Percentiles rank a stretch among this genome's conserved stretches.
Conservation (phyloP, 2,888 invertebrate genomes). For the Drosophila paramelanica region DNA sequence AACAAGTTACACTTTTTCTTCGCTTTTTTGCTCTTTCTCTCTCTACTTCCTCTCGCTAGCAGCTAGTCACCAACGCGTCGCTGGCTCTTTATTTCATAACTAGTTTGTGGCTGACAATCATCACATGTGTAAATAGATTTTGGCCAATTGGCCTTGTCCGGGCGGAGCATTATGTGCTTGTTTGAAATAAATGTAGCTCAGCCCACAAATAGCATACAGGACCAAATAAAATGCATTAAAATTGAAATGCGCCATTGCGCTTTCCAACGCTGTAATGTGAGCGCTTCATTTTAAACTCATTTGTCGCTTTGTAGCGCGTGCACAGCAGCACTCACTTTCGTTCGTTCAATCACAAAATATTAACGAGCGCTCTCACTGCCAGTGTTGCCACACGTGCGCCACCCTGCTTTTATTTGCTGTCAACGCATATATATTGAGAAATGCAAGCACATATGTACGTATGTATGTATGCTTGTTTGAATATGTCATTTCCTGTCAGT, state of each 20-base stretch:
- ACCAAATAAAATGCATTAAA: conserved; percentile 34
- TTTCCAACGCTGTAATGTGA: conserved; percentile 25
- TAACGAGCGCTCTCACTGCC: conserved; percentile 38
- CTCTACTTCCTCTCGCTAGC: conserved; percentile 26
- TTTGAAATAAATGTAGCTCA: conserved; percentile 10
- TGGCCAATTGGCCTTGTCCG: not conserved
- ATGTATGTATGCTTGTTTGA: not conserved
- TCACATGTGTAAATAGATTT: conserved; percentile 28
- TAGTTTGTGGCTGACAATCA: conserved; percentile 37
- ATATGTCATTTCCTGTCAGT: conserved; percentile 33
- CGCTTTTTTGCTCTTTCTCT: conserved; percentile 19
- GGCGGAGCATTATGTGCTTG: conserved; percentile 11
- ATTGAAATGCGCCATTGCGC: conserved; percentile 42
- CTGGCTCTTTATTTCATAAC: conserved; percentile 47
- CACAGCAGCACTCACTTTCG: conserved; percentile 29
- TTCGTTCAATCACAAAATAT: conserved; percentile 28
- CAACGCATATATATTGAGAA: conserved; percentile 2
- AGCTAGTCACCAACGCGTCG: conserved; percentile 27
- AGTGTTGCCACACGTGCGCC: conserved; percentile 54
- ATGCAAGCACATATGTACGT: not conserved
- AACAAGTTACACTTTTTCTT: conserved; percentile 52
- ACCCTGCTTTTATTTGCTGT: conserved; percentile 28
- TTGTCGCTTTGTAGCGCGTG: conserved; percentile 53
- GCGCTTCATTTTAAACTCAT: conserved; percentile 40
- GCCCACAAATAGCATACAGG: conserved; percentile 34